Evolutionary conservation across 2,888 invertebrate species (phyloP).

Genomic region (Plagodis dolabraria): DNA sequence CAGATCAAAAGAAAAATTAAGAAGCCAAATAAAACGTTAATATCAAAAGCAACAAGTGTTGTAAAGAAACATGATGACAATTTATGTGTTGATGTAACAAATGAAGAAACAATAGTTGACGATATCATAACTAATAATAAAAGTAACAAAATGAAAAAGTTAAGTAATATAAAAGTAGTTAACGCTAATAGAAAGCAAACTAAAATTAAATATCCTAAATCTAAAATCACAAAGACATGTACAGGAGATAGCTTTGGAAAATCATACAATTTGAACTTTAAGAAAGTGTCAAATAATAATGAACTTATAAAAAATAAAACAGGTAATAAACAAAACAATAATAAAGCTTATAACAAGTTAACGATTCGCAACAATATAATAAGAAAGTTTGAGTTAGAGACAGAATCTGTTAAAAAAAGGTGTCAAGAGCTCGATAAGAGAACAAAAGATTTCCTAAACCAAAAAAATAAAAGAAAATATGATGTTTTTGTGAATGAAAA

Average conservation of each 20-base stretch:
- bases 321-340: slow-evolving; percentile 15
- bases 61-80: slow-evolving; percentile 10
- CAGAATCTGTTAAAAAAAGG: slow-evolving; percentile 42
- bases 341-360: slow-evolving; percentile 13
- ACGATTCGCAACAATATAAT: slow-evolving; percentile 26
- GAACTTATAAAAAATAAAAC: neutral
- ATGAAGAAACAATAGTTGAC: too few relatives aligned
- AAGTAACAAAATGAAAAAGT: too few relatives aligned
- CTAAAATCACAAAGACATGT: neutral
- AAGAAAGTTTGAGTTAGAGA: slow-evolving; percentile 42
- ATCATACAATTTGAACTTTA: slow-evolving; percentile 4
- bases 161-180: too few relatives aligned
- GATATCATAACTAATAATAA: too few relatives aligned
- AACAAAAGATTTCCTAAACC: slow-evolving; percentile 29
- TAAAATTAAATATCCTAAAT: neutral
- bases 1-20: slow-evolving; percentile 56
- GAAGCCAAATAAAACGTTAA: slow-evolving; percentile 21
- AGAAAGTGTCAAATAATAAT: slow-evolving; percentile 1
- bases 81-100: too few relatives aligned
- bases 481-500: slow-evolving; percentile 39
- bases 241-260: neutral
- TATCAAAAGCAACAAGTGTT: slow-evolving; percentile 20
- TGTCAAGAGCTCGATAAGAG: slow-evolving; percentile 40
- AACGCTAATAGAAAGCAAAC: neutral
- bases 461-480: slow-evolving; percentile 31